Base-by-base conservation (phyloP, 2,888 invertebrate genomes). In the Tridacna gigas region DNA sequence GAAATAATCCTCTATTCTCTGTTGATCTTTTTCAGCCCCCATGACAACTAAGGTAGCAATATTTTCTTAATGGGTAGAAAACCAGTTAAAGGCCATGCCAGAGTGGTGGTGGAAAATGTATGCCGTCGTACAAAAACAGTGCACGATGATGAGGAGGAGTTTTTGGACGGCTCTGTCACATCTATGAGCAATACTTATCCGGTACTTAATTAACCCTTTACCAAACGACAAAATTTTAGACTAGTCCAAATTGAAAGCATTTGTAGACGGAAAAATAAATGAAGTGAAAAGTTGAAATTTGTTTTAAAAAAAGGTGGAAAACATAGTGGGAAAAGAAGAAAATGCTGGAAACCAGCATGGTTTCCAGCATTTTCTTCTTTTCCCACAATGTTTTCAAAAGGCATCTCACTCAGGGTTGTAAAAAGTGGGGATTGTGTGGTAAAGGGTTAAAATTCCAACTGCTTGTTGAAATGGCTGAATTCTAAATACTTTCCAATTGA, bases 141-240 rank as follows among this genome's bases (percentile, higher is more conserved):
- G 26, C 51, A 74, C 7, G 69, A 77, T 12, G 69, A 26, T 0
- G 60, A 28, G 51, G 61, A 78, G 11, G 79, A 47, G 7, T 86
- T 73, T 37, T 47, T 28, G 13, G 82, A 79, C 37, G 80, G 67
- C 28, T 75, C 71, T 48, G 67, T 86, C 11, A 78, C 86, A 5
- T 71, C 80, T 13, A 45, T 86, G 25, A 75, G 67, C 45, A 86
- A 83, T 61, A 60, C 78, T 2, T 86, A 86, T 47, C 86, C 86
- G 0, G 86, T 86, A 79, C 65, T 37, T 37, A 9, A 9, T 56
- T 56, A 56, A 56, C 56, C 56, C 56, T 56, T 56, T 56, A 15
- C 56, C 20, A 7, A 2, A 37, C 37, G 7, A 56, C 11, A 56
- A 56, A 56, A 3, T 5, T 9, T 15, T 56, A 5, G 56, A 56